These are phyloP conservation scores for Mohoua ochrocephala DNA, from an alignment of 2,113 vertebrate species.

Conservation along the genomic window DNA sequence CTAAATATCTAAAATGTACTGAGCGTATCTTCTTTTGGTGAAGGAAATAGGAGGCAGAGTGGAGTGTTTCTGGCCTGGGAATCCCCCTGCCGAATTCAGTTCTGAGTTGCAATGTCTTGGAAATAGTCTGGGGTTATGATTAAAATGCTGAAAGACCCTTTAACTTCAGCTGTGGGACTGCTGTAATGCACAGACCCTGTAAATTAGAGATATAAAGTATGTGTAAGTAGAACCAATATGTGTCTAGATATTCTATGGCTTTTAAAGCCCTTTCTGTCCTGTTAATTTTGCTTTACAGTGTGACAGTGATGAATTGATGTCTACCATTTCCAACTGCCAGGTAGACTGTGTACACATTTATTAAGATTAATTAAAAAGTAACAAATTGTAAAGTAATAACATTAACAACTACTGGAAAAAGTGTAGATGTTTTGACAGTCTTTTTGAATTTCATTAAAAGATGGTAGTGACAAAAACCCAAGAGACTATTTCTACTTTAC, in stretches of 20 bases:
- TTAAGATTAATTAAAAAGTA: conserved; percentile 87
- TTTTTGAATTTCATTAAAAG: conserved; percentile 98
- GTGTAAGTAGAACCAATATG: conserved; percentile 61
- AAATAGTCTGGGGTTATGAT: neutral
- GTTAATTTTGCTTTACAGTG: conserved; percentile 56
- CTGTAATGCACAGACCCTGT: neutral
- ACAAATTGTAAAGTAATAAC: conserved; percentile 83
- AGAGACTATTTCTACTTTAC: conserved; percentile 98
- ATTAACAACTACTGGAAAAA: conserved; percentile 88
- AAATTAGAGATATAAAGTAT: conserved; percentile 29
- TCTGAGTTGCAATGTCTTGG: neutral
- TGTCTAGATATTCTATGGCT: conserved; percentile 13
- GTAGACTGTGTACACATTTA: conserved; percentile 75
- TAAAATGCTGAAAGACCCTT: conserved; percentile 16
- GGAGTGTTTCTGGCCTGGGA: neutral
- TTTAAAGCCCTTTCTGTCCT: conserved; percentile 47
- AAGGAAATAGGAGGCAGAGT: neutral
- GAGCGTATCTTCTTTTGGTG: neutral
- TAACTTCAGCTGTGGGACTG: neutral
- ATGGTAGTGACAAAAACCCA: conserved; percentile 95
- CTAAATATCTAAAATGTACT: neutral
- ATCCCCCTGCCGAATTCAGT: neutral
- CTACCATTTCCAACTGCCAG: conserved; percentile 63
- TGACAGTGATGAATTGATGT: conserved; percentile 63
- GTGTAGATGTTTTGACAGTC: conserved; percentile 89